Percentiles rank a stretch among this genome's conserved stretches.
These are phyloP conservation scores for Hemichromis elongatus DNA, from an alignment of 2,113 vertebrate genomes.

Conservation along the genomic window DNA sequence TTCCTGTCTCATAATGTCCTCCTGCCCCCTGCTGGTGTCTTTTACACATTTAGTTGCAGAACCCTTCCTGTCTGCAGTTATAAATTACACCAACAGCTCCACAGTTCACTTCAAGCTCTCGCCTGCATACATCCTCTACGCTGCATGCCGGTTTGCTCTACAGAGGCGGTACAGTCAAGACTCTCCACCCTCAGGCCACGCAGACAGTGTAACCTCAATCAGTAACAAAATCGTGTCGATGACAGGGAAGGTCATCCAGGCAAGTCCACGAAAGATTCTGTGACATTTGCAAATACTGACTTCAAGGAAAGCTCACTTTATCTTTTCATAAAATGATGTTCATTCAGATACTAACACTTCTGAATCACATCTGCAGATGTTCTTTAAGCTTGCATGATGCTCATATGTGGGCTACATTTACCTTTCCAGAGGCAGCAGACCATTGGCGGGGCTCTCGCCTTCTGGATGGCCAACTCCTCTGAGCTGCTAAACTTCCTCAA, in stretches of 20 bases:
- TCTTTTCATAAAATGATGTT: too few species aligned
- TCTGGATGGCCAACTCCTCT: constrained; percentile 94
- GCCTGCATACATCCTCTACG: constrained; percentile 86
- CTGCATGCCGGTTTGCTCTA: constrained; percentile 82
- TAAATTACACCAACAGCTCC: constrained; percentile 90
- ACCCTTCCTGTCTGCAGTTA: constrained; percentile 85
- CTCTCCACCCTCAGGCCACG: constrained; percentile 65
- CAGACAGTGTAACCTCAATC: constrained; percentile 73
- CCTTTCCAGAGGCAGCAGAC: constrained; percentile 85
- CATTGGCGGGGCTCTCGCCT: constrained; percentile 84
- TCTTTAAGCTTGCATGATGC: background rate
- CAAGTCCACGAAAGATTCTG: constrained; percentile 55
- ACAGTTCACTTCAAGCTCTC: constrained; percentile 92
- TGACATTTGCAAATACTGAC: background rate
- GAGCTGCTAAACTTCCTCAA: constrained; percentile 92
- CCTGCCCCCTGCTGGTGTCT: constrained; percentile 38
- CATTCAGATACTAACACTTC: background rate
- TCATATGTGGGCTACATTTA: background rate
- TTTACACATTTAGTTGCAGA: constrained; percentile 79
- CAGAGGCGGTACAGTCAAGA: constrained; percentile 72
- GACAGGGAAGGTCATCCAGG: constrained; percentile 90
- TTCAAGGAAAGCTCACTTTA: background rate
- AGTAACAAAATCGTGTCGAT: constrained; percentile 87
- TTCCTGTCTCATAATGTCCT: background rate
- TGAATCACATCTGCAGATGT: background rate